A percentile compares a stretch with the other conserved stretches of the same genome.
Evolutionary conservation across 2,113 vertebrate genomes (phyloP).

Genomic region (Cinclus mexicanus): DNA sequence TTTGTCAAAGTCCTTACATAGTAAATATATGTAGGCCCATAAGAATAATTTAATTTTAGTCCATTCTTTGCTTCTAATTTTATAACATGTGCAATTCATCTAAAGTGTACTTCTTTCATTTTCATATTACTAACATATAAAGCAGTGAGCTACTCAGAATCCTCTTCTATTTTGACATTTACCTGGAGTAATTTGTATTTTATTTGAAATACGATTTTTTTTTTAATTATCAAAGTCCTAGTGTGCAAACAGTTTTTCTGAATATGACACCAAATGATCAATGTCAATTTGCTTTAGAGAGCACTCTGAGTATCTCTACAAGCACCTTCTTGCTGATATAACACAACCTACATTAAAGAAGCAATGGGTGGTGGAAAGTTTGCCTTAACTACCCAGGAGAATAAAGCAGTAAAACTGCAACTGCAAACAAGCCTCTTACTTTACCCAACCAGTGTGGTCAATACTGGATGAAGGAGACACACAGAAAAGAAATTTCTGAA

Average conservation of each 20-base stretch:
- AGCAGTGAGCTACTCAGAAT: neutral
- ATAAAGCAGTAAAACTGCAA: neutral
- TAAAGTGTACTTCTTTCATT: neutral
- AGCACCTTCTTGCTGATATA: neutral
- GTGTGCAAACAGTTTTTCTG: neutral
- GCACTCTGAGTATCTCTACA: neutral
- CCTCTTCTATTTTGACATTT: neutral
- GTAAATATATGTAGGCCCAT: neutral
- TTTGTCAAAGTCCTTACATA: neutral
- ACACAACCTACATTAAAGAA: neutral
- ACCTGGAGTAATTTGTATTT: neutral
- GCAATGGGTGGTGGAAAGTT: neutral
- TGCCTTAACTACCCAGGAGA: neutral
- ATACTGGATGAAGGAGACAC: neutral
- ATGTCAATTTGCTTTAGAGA: neutral
- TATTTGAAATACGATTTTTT: neutral
- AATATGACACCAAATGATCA: neutral
- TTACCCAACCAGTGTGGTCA: neutral
- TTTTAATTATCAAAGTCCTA: neutral
- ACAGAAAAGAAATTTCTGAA: neutral
- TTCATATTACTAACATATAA: neutral
- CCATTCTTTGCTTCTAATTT: neutral
- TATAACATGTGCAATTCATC: neutral
- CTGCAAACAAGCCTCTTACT: neutral
- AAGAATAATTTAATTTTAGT: neutral